A percentile compares a stretch with the other conserved stretches of the same genome.
Evolutionary conservation across 2,888 invertebrate genomes (phyloP).

Genomic region (Caenorhabditis japonica): DNA sequence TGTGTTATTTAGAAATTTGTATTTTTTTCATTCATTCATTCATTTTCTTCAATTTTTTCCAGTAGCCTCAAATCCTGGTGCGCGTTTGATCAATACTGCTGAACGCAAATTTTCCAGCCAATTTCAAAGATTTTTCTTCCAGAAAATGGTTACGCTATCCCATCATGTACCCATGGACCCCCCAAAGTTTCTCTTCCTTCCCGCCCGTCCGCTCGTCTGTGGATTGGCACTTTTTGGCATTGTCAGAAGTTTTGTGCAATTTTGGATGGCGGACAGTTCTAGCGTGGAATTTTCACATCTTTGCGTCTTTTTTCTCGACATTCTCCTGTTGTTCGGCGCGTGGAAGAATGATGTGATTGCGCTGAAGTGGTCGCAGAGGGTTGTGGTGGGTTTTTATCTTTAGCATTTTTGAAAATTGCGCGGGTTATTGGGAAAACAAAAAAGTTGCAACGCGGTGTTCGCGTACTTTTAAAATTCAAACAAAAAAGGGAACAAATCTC

Average conservation of each 20-base stretch:
- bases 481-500: no score
- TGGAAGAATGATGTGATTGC: slow-evolving; percentile 32
- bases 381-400: slow-evolving; percentile 16
- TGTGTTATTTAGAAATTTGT: no score
- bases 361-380: slow-evolving; percentile 40
- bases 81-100: no score
- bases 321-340: slow-evolving; percentile 27
- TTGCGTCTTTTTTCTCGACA: slow-evolving; percentile 19
- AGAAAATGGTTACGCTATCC: no score
- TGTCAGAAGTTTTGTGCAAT: slow-evolving; percentile 26
- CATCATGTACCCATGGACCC: slow-evolving; percentile 29
- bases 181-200: slow-evolving; percentile 28
- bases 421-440: no score
- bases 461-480: no score
- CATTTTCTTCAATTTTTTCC: no score
- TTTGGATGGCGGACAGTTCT: slow-evolving; percentile 7
- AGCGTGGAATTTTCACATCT: slow-evolving; percentile 15
- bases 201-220: slow-evolving; percentile 30
- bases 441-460: no score
- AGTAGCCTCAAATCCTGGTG: no score
- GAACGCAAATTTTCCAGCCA: no score
- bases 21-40: no score
- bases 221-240: slow-evolving; percentile 31
- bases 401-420: background rate
- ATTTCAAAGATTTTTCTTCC: no score